A percentile compares a stretch with the other conserved stretches of the same genome.
phyloP scores from a whole-genome alignment of 2,113 vertebrate genomes.

The Takifugu flavidus region DNA sequence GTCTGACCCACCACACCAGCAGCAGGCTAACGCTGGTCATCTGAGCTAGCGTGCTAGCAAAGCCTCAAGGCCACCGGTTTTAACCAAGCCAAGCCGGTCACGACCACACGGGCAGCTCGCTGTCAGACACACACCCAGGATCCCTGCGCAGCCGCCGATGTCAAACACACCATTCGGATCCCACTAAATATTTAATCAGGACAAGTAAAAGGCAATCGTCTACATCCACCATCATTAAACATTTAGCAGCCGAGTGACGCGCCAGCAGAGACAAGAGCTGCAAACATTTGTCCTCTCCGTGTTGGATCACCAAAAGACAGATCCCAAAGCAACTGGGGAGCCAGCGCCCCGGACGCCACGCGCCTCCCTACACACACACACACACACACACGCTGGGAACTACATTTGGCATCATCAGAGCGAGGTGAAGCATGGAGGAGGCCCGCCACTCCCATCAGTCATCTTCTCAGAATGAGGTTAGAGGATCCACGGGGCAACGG shows the following conservation, averaged over 20 bases:
- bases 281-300: constrained; percentile 32
- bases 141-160: constrained; percentile 61
- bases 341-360: too few relatives aligned
- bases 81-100: constrained; percentile 18
- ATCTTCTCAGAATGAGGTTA: constrained; percentile 53
- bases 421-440: constrained; percentile 49
- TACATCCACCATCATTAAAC: constrained; percentile 74
- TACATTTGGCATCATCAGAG: constrained; percentile 51
- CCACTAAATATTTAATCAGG: constrained; percentile 76
- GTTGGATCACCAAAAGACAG: constrained; percentile 45
- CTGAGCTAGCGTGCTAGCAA: too few relatives aligned
- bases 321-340: neutral
- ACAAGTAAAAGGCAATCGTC: constrained; percentile 71
- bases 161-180: constrained; percentile 63
- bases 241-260: constrained; percentile 66
- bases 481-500: constrained; percentile 34
- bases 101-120: constrained; percentile 57
- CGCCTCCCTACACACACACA: constrained; percentile 2
- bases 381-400: constrained; percentile 34
- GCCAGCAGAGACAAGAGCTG: constrained; percentile 39
- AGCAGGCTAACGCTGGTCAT: too few relatives aligned
- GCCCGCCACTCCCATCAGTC: constrained; percentile 57
- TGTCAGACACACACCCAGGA: constrained; percentile 56
- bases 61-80: constrained; percentile 24
- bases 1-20: too few relatives aligned